Conservation (phyloP, 2,888 invertebrate genomes). For the Dicycla oo region DNA sequence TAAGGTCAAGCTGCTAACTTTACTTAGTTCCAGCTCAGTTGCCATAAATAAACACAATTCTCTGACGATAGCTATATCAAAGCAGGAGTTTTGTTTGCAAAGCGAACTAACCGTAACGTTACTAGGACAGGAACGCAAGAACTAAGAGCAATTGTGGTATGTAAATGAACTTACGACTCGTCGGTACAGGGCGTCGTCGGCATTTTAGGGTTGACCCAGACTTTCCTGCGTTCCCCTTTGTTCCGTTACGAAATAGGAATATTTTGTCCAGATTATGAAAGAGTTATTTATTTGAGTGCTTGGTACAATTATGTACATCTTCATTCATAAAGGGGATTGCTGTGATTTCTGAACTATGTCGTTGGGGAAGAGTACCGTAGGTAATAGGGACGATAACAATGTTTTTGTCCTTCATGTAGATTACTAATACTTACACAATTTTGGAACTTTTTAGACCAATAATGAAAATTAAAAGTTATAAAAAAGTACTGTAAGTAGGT, state of each 20-base stretch:
- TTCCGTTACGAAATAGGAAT: conserved; percentile 34
- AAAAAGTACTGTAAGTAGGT: too few relatives aligned
- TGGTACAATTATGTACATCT: conserved; percentile 20
- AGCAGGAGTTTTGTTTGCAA: conserved; percentile 51
- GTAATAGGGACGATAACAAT: too few relatives aligned
- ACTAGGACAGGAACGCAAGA: conserved; percentile 49
- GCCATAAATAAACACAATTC: conserved; percentile 30
- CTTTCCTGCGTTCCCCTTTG: conserved; percentile 33
- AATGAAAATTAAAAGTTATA: too few relatives aligned
- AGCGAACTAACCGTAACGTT: conserved; percentile 40
- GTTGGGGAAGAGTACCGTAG: neutral
- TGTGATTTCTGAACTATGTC: conserved; percentile 18
- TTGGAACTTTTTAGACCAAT: too few relatives aligned
- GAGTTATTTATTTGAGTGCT: conserved; percentile 34
- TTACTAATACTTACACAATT: too few relatives aligned
- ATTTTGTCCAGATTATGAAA: conserved; percentile 45
- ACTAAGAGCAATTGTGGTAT: conserved; percentile 56
- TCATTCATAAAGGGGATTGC: conserved; percentile 17
- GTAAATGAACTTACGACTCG: conserved; percentile 46
- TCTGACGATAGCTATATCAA: conserved; percentile 50
- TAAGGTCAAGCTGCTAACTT: conserved; percentile 3
- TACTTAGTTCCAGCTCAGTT: conserved; percentile 20
- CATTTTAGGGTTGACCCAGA: conserved; percentile 46
- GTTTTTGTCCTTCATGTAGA: too few relatives aligned
- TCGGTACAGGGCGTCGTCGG: conserved; percentile 21